These are phyloP conservation scores for Zygothrica quintamaculata DNA, from an alignment of 2,888 invertebrate genomes.

Conservation along the genomic window DNA sequence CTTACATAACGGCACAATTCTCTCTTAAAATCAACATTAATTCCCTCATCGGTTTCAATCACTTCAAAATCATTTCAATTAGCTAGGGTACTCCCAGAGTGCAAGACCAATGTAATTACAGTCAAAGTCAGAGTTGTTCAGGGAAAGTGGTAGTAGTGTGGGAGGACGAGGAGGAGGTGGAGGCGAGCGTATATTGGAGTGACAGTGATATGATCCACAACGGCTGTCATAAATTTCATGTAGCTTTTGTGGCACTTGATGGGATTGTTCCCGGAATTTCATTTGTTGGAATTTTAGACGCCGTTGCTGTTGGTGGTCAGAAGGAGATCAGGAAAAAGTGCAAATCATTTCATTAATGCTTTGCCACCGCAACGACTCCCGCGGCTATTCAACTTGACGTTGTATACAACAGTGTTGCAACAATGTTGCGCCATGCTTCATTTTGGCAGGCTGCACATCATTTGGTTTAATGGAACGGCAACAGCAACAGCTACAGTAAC, in stretches of 20 bases:
- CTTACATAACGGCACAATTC: constrained; percentile 1
- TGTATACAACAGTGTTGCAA: constrained; percentile 37
- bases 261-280: constrained; percentile 70
- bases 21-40: too few species aligned
- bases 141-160: too few species aligned
- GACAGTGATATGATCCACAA: constrained; percentile 70
- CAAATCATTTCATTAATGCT: constrained; percentile 77
- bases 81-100: constrained; percentile 42
- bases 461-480: constrained; percentile 68
- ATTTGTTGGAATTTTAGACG: constrained; percentile 13
- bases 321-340: constrained; percentile 61
- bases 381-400: constrained; percentile 20
- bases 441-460: constrained; percentile 60
- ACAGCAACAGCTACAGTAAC: constrained; percentile 39
- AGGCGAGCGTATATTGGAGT: constrained; percentile 5
- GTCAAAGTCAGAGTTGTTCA: too few species aligned
- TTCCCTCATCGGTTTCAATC: constrained; percentile 19
- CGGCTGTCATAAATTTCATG: constrained; percentile 75
- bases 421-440: constrained; percentile 60
- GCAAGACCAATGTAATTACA: too few species aligned
- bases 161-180: too few species aligned
- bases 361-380: constrained; percentile 23
- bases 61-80: constrained; percentile 52
- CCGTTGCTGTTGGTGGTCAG: constrained; percentile 59
- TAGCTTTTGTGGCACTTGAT: constrained; percentile 51